Percentiles rank a stretch among this genome's conserved stretches.
These are phyloP conservation scores for Tragelaphus imberbis DNA, from an alignment of 2,113 vertebrate genomes.

Conservation along the genomic window DNA sequence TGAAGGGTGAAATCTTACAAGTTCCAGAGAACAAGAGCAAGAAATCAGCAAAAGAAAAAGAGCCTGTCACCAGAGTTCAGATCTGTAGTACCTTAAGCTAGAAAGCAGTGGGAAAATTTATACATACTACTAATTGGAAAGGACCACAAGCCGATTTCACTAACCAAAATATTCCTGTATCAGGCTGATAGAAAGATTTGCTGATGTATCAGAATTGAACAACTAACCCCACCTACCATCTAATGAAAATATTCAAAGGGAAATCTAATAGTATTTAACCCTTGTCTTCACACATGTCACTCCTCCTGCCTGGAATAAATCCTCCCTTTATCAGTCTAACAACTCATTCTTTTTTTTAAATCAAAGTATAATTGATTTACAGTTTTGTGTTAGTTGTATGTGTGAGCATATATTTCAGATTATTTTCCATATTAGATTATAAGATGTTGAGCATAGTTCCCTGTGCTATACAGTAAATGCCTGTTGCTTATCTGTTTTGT, in stretches of 20 bases:
- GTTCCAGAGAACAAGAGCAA: background rate
- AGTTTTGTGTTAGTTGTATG: background rate
- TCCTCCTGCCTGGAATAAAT: background rate
- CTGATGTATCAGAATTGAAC: background rate
- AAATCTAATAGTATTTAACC: background rate
- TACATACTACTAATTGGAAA: background rate
- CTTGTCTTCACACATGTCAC: background rate
- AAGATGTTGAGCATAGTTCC: background rate
- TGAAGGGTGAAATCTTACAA: background rate
- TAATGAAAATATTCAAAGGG: background rate
- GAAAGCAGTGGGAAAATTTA: background rate
- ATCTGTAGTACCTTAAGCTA: background rate
- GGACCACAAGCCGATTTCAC: background rate
- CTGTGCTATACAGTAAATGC: background rate
- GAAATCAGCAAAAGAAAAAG: background rate
- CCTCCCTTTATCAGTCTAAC: background rate
- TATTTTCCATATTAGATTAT: background rate
- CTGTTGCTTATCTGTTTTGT: background rate
- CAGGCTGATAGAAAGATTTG: background rate
- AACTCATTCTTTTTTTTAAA: background rate
- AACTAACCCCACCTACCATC: background rate
- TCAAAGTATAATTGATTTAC: background rate
- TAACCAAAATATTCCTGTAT: background rate
- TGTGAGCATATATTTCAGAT: background rate
- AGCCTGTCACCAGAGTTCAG: background rate